phyloP scores from a whole-genome alignment of 2,888 invertebrate genomes.

The Sphaeridia pumilis region DNA sequence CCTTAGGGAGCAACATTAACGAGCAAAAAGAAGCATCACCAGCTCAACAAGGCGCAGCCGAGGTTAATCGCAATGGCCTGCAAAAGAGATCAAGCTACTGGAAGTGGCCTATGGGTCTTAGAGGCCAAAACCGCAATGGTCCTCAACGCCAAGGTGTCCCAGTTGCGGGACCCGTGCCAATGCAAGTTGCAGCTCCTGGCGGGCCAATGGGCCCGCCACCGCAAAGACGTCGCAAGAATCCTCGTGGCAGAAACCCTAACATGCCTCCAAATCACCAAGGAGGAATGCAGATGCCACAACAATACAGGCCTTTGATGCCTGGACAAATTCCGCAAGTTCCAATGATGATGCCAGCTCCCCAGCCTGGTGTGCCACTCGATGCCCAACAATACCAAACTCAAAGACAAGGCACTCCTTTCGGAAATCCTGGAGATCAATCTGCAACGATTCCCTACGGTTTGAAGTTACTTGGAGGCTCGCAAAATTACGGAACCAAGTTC shows the following conservation, averaged over 20 bases:
- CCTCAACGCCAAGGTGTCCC: neutral
- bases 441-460: slow-evolving; percentile 32
- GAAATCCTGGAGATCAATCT: too few species aligned
- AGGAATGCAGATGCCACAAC: neutral
- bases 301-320: neutral
- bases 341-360: too few species aligned
- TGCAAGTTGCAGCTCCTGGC: neutral
- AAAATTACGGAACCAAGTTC: slow-evolving; percentile 30
- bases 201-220: neutral
- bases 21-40: neutral
- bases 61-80: slow-evolving; percentile 5
- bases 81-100: slow-evolving; percentile 20
- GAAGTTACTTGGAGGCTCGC: slow-evolving; percentile 24
- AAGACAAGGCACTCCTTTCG: neutral
- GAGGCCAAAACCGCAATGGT: neutral
- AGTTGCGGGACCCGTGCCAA: neutral
- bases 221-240: neutral
- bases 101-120: slow-evolving; percentile 17
- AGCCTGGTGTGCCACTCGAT: neutral
- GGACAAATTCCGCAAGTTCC: neutral
- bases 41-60: too few species aligned
- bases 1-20: neutral
- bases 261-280: neutral
- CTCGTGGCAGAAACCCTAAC: neutral
- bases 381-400: neutral